Base-by-base conservation (phyloP, 2,888 invertebrate genomes). In the Pachycephus smyrnensis region DNA sequence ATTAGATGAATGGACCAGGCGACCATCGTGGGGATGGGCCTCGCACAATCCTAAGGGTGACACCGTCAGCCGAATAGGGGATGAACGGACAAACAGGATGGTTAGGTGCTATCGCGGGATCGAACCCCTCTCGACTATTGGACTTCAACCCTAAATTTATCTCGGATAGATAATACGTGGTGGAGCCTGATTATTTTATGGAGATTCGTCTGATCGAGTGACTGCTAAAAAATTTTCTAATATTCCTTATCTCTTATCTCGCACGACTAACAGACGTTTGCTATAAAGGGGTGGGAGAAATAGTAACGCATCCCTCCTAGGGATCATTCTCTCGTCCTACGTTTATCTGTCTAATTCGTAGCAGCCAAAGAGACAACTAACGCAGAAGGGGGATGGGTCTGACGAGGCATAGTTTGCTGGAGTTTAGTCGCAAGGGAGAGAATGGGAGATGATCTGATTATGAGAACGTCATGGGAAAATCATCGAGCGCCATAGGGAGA, bases 401-500 rank as follows among this genome's bases (percentile, higher is more conserved):
- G 33, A 33, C 33, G 33, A 4, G 33, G 33, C 4, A 23, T 23
- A 55, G 55, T 55, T 55, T 55, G 55, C 23, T 23, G 55, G 55
- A 23, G 55, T 23, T 55, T 23, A 55, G 23, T 55, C 55, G 55
- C 55, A 31, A 40, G 31, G 77, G 31, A 40, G 81, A 79, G 75
- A 80, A 77, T 78, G 82, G 80, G 86, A 82, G 87, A 84, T 86
- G 87, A 88, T 89, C 87, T 86, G 90, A 91, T 91, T 90, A 90
- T 87, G 86, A 87, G 85, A 86, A 85, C 89, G 89, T 90, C 91
- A 91, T 91, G 91, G 91, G 91, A 91, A 91, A 91, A 90, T 90
- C 89, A 89, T 79, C 77, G 74, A 12, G 73, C 33, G 74, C 68
- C 33, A 71, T 76, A 68, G 75, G 73, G 80, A 73, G 75, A 77